These are phyloP conservation scores for Sciaenops ocellatus DNA, from an alignment of 2,797 vertebrate species.

Conservation along the genomic window DNA sequence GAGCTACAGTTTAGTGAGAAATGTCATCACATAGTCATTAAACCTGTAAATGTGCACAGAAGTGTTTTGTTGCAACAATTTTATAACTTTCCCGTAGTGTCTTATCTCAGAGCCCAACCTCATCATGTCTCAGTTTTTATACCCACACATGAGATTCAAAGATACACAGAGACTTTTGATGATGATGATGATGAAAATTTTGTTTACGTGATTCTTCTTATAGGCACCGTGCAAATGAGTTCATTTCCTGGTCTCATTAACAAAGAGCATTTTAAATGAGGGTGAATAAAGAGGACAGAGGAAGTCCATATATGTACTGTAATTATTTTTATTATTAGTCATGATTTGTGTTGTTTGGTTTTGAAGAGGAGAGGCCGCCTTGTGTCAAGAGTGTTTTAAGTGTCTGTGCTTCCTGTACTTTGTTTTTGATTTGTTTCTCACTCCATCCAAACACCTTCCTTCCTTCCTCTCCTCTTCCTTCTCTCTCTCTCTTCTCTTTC, in stretches of 20 bases:
- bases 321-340: background rate
- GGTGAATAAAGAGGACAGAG: background rate
- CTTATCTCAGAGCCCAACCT: background rate
- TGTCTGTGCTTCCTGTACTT: constrained; percentile 15
- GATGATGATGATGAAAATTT: background rate
- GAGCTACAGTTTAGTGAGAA: background rate
- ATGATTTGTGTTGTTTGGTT: constrained; percentile 19
- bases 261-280: background rate
- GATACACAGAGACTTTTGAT: background rate
- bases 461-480: background rate
- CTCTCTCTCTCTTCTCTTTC: background rate
- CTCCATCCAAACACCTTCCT: constrained; percentile 15
- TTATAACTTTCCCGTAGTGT: background rate
- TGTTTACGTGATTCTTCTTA: constrained; percentile 2
- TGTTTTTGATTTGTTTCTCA: constrained; percentile 31
- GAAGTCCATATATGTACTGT: background rate
- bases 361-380: constrained; percentile 12
- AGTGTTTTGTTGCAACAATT: background rate
- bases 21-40: background rate
- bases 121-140: background rate
- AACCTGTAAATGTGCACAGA: background rate
- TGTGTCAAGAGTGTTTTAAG: background rate
- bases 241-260: background rate
- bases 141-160: background rate
- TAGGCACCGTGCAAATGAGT: background rate